Evolutionary conservation across 2,888 invertebrate species (phyloP).

Genomic region (Drosophila algonquin): DNA sequence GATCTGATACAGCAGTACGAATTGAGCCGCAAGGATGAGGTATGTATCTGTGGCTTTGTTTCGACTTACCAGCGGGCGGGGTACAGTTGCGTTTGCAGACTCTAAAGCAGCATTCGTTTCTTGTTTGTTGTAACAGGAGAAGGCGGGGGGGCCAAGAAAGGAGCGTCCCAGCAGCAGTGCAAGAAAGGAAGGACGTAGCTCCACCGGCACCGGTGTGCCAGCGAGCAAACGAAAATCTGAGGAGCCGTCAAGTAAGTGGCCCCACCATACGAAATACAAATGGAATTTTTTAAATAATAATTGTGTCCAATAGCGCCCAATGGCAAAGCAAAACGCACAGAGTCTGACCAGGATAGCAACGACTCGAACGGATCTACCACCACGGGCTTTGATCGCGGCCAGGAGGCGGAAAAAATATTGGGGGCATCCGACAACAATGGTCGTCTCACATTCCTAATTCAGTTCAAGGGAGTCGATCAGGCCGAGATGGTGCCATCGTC

Average conservation of each 20-base stretch:
- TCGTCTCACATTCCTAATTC: conserved; percentile 94
- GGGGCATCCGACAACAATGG: conserved; percentile 91
- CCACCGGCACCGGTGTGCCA: conserved; percentile 37
- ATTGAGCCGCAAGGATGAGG: conserved; percentile 85
- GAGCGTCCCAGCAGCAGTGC: conserved; percentile 54
- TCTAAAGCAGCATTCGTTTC: not conserved
- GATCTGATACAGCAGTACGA: conserved; percentile 92
- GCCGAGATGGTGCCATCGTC: conserved; percentile 96
- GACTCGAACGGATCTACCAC: conserved; percentile 51
- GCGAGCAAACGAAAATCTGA: conserved; percentile 73
- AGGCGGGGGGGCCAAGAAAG: conserved; percentile 47
- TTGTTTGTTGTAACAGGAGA: conserved; percentile 38
- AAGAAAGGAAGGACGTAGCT: conserved; percentile 62
- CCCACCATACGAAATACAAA: not conserved
- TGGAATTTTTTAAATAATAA: not conserved
- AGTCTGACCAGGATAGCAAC: conserved; percentile 65
- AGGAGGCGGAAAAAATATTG: conserved; percentile 94
- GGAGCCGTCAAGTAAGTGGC: conserved; percentile 65
- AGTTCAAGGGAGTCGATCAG: conserved; percentile 97
- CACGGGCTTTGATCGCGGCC: conserved; percentile 91
- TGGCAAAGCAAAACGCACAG: conserved; percentile 76
- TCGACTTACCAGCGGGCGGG: no score
- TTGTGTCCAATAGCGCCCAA: conserved; percentile 1
- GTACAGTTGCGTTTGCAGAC: conserved; percentile 25
- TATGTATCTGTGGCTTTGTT: conserved; percentile 41